A percentile compares a stretch with the other conserved stretches of the same genome.
These are phyloP conservation scores for Theristicus caerulescens DNA, from an alignment of 2,113 vertebrate species.

Conservation along the genomic window DNA sequence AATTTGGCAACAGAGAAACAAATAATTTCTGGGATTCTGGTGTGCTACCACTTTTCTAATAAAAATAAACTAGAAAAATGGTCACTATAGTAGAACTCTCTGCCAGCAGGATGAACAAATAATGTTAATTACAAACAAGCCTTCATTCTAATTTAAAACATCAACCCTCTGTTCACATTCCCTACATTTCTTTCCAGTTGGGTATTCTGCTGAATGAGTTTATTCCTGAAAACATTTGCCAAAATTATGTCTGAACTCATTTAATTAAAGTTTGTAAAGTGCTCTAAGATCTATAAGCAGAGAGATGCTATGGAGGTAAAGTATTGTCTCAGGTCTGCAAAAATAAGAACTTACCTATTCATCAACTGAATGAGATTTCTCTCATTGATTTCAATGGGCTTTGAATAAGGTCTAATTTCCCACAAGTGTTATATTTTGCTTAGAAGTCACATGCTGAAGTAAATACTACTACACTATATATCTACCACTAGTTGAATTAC, in stretches of 20 bases:
- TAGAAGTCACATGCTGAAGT: not conserved
- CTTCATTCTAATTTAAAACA: not conserved
- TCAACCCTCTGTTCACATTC: not conserved
- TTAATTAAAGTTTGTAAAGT: not conserved
- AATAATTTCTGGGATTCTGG: not conserved
- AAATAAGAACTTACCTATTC: not conserved
- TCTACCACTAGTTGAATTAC: not conserved
- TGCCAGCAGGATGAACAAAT: not conserved
- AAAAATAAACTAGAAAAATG: not conserved
- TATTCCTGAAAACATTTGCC: not conserved
- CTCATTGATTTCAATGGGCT: not conserved
- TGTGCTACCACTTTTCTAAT: not conserved
- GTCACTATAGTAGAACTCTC: not conserved
- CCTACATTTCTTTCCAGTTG: not conserved
- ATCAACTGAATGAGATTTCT: not conserved
- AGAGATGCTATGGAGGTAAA: not conserved
- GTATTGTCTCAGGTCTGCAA: not conserved
- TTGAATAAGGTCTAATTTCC: not conserved
- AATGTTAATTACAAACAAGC: not conserved
- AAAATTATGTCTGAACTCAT: not conserved
- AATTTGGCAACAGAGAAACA: not conserved
- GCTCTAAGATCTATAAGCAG: not conserved
- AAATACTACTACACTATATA: not conserved
- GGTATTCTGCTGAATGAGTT: not conserved
- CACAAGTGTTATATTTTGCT: not conserved